A percentile compares a stretch with the other conserved stretches of the same genome.
phyloP scores from a whole-genome alignment of 2,888 invertebrate genomes.

The Drosophila quinaria region DNA sequence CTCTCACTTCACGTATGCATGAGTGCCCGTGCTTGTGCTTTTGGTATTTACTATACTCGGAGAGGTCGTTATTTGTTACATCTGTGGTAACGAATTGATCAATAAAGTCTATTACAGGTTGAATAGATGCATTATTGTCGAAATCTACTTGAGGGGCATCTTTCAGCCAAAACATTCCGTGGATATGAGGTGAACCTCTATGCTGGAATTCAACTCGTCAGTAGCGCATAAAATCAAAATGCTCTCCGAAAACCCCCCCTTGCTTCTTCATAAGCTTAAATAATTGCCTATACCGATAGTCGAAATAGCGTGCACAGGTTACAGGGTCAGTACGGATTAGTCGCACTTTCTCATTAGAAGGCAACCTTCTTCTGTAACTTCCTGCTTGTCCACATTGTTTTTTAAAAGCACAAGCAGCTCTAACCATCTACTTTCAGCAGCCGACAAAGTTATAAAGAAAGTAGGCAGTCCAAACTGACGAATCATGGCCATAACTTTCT shows the following conservation, averaged over 20 bases:
- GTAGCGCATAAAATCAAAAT: conserved; percentile 1
- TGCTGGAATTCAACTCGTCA: conserved; percentile 24
- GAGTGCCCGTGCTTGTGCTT: conserved; percentile 17
- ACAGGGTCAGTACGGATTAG: background rate
- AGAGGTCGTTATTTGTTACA: background rate
- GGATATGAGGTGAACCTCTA: conserved; percentile 1
- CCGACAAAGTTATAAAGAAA: conserved; percentile 10
- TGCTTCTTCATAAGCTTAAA: background rate
- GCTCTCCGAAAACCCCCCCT: background rate
- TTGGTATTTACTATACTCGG: background rate
- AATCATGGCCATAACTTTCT: conserved; percentile 21
- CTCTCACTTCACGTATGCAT: conserved; percentile 17
- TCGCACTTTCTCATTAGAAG: background rate
- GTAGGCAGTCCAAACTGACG: conserved; percentile 1
- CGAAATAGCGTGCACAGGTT: background rate
- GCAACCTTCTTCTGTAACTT: background rate
- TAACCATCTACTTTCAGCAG: conserved; percentile 8
- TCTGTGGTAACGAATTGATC: background rate
- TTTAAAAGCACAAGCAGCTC: background rate
- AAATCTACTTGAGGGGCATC: conserved; percentile 14
- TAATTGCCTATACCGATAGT: background rate
- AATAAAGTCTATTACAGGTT: conserved; percentile 3
- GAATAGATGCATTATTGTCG: background rate
- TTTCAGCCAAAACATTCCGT: background rate
- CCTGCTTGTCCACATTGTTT: background rate